A percentile compares a stretch with the other conserved stretches of the same genome.
These are phyloP conservation scores for Theocolax elegans DNA, from an alignment of 1,140 invertebrate genomes.

Conservation along the genomic window DNA sequence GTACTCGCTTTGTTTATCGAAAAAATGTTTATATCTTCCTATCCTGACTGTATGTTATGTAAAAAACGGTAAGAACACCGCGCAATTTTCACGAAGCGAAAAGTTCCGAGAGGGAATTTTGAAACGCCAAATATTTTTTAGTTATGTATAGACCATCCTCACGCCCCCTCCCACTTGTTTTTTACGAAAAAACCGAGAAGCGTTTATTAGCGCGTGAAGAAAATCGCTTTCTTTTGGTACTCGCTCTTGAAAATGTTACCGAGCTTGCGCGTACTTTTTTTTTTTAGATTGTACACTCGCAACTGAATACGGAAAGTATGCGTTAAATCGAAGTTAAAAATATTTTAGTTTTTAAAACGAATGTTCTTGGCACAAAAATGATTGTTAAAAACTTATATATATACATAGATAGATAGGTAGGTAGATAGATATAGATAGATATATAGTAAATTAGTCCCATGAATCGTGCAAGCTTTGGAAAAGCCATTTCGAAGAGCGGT, in stretches of 20 bases:
- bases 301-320: too few relatives aligned
- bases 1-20: too few relatives aligned
- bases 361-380: conserved; percentile 24
- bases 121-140: too few relatives aligned
- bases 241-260: not conserved
- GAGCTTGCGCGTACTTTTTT: not conserved
- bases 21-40: too few relatives aligned
- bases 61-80: too few relatives aligned
- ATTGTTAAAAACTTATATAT: conserved; percentile 24
- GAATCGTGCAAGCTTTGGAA: not conserved
- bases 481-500: too few relatives aligned
- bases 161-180: not conserved
- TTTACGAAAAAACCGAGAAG: not conserved
- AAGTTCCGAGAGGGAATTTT: not conserved
- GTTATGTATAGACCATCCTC: too few relatives aligned
- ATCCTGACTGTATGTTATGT: too few relatives aligned
- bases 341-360: too few relatives aligned
- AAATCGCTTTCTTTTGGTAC: not conserved
- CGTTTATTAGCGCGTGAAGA: not conserved
- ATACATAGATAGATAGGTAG: not conserved
- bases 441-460: not conserved
- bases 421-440: not conserved
- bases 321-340: too few relatives aligned
- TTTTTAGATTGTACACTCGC: conserved; percentile 20
- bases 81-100: too few relatives aligned